Percentiles rank a stretch among this genome's conserved stretches.
Conservation (phyloP, 2,113 vertebrate genomes). For the Calypte anna region DNA sequence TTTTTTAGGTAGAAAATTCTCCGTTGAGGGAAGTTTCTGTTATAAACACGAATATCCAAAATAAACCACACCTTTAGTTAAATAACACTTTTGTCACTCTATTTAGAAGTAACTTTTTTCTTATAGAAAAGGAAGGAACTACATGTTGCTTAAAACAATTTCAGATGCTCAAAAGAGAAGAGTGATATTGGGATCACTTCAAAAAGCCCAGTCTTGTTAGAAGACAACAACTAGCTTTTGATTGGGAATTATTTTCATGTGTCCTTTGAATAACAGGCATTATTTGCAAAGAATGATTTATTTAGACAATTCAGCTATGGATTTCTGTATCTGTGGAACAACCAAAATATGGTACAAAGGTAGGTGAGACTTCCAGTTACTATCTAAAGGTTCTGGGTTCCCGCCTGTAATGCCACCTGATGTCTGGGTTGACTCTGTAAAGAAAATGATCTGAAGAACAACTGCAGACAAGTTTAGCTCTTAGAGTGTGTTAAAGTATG, state of each 20-base stretch:
- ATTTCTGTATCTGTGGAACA: not conserved
- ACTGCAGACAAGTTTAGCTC: not conserved
- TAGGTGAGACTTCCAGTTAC: not conserved
- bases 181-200: not conserved
- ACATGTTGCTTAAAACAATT: slow-evolving; percentile 4
- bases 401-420: not conserved
- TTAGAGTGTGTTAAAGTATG: not conserved
- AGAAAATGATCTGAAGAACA: not conserved
- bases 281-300: slow-evolving; percentile 20
- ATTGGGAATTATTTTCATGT: slow-evolving; percentile 21
- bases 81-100: not conserved
- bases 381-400: not conserved
- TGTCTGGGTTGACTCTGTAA: not conserved
- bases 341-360: not conserved
- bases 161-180: slow-evolving; percentile 10
- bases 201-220: not conserved
- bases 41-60: not conserved
- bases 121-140: not conserved
- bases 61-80: not conserved
- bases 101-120: not conserved
- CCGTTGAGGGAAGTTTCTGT: not conserved
- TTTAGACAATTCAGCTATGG: not conserved
- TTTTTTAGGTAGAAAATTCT: not conserved
- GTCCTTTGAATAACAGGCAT: not conserved
- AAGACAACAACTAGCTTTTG: not conserved